Base-by-base conservation (phyloP, 2,888 invertebrate genomes). In the Phymatocera aterrima region DNA sequence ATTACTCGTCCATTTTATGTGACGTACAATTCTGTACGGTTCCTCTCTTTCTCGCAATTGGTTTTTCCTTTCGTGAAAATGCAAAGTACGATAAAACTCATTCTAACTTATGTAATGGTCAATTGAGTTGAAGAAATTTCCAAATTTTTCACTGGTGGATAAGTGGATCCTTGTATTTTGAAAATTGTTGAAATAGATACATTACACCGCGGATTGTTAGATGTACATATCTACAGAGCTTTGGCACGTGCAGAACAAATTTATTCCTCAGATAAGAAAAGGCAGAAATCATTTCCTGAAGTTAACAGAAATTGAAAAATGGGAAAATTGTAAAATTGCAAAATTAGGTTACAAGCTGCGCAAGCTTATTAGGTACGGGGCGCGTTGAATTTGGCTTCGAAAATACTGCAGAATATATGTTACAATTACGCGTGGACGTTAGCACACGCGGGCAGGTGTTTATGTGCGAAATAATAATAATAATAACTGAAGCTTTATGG, bases 391-490 rank as follows among this genome's bases (percentile, higher is more conserved):
- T 61, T 34, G 46, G 43, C 28, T 77, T 31, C 31, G 51, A 78
- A 81, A 80, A 81, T 78, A 80, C 75, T 70, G 78, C 72, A 72
- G 70, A 68, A 82, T 77, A 79, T 80, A 78, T 60, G 70, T 54
- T 40, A 65, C 18, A 31, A 18, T 5, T 65, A 6, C 24, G 65
- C 31, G 3, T 5, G 60, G 61, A 77, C 78, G 80, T 70, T 72
- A 60, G 68, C 77, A 78, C 64, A 77, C 78, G 78, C 74, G 79
- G 78, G 78, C 83, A 86, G 84, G 85, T 87, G 86, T 86, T 87
- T 86, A 89, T 82, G 87, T 84, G 85, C 79, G 82, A 86, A 86
- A 85, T 86, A 87, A 88, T 84, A 84, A 84, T 79, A n/a, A n/a
- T n/a, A n/a, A n/a, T n/a, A n/a, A n/a, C n/a, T n/a, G 83, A 77